Evolutionary conservation across 2,888 invertebrate species (phyloP), one percentile per base, ranked within the genome.

Genomic region (Alcis repandata): DNA sequence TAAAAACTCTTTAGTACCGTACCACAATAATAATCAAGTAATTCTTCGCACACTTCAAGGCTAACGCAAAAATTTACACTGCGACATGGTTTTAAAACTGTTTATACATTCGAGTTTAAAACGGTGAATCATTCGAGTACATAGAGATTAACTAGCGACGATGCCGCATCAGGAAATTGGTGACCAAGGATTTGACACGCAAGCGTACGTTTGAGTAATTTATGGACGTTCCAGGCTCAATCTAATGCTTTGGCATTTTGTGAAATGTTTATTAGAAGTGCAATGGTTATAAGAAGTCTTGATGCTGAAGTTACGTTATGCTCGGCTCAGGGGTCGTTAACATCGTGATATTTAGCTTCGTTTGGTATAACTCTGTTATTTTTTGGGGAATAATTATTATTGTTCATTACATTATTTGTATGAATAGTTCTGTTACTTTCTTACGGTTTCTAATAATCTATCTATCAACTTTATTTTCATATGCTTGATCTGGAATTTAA

Each of bases 101-200:
- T 59, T 54, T 49, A 11, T 22, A 20, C 10, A 51, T 17, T 17
- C 7, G 11, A 56, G 51, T 17, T 1, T 22, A 56, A n/a, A 68
- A 54, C 65, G 60, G 68, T 73, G 73, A 73, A 69, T 73, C 73
- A 73, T 67, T 63, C 60, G 48, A 52, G 69, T 71, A 69, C 64
- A 71, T 63, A 71, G 64, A 73, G 70, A 71, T 71, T 71, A 71
- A 67, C 65, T 57, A 60, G 56, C 59, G 54, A 38, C 54, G 59
- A 40, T 38, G 68, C 67, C 54, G 67, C 71, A 67, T 73, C 70
- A 73, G 71, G 73, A 73, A 73, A 73, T 73, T 71, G 71, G 73
- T 63, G 70, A 67, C 68, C 73, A 68, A 71, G 73, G 73, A 73
- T 73, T 71, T 73, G 63, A 66, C 57, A 58, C 64, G 64, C 67